Evolutionary conservation across 2,113 vertebrate species (phyloP).

Genomic region (Sisor rabdophorus): DNA sequence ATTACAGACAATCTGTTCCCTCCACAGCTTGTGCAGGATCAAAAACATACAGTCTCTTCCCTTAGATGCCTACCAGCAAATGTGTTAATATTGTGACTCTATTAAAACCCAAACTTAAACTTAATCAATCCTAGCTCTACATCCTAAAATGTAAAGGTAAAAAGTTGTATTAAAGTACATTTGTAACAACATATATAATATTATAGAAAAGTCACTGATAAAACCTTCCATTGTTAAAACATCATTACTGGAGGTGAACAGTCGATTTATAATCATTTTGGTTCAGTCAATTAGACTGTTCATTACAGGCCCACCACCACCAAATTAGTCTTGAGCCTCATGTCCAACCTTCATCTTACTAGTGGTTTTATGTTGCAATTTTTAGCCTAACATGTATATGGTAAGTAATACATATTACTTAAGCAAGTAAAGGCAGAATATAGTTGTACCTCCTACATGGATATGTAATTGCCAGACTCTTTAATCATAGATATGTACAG

Average conservation of each 20-base stretch:
- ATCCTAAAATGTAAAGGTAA: neutral
- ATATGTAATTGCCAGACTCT: neutral
- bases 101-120: neutral
- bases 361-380: neutral
- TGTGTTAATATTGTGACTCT: neutral
- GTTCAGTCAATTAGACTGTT: neutral
- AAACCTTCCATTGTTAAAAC: neutral
- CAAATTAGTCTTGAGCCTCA: neutral
- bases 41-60: conserved; percentile 24
- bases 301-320: neutral
- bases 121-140: neutral
- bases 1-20: conserved; percentile 46
- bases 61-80: conserved; percentile 9
- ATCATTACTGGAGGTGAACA: neutral
- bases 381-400: neutral
- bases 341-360: neutral
- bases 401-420: neutral
- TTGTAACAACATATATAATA: neutral
- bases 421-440: neutral
- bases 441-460: neutral
- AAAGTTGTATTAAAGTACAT: neutral
- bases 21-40: conserved; percentile 42
- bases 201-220: neutral
- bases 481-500: no score
- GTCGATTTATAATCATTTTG: neutral